These are phyloP conservation scores for Trissolcus brochymenae DNA, from an alignment of 2,888 invertebrate species.

Conservation along the genomic window DNA sequence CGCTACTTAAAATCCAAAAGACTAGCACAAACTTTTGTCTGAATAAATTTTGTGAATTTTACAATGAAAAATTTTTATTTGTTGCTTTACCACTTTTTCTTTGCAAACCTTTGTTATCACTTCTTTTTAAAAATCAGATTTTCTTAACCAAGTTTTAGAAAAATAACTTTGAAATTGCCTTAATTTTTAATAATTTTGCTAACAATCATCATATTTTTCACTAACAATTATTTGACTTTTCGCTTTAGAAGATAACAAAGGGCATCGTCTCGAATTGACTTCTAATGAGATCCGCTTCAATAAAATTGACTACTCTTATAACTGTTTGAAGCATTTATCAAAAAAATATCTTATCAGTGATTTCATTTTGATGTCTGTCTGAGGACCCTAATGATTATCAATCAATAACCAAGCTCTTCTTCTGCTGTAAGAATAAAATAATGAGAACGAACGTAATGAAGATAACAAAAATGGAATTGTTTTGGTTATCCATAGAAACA, in stretches of 20 bases:
- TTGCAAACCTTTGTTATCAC: neutral
- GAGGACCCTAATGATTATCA: slow-evolving; percentile 23
- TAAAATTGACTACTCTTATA: slow-evolving; percentile 10
- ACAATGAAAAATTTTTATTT: no score
- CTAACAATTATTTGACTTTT: slow-evolving; percentile 2
- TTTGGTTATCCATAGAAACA: no score
- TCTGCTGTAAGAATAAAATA: slow-evolving; percentile 1
- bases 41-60: slow-evolving; percentile 7
- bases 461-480: no score
- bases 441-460: neutral
- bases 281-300: slow-evolving; percentile 24
- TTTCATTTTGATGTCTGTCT: slow-evolving; percentile 12
- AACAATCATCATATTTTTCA: slow-evolving; percentile 13
- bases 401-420: slow-evolving; percentile 20
- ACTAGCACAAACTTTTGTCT: neutral
- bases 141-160: neutral
- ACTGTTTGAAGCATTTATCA: slow-evolving; percentile 13
- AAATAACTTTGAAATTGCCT: neutral
- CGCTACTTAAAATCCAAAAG: no score
- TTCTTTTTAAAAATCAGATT: neutral
- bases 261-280: slow-evolving; percentile 17
- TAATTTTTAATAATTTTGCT: slow-evolving; percentile 18
- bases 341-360: slow-evolving; percentile 13
- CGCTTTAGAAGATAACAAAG: slow-evolving; percentile 6
- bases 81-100: neutral